Conservation (phyloP, 2,888 invertebrate genomes). For the Dasypogon diadema region DNA sequence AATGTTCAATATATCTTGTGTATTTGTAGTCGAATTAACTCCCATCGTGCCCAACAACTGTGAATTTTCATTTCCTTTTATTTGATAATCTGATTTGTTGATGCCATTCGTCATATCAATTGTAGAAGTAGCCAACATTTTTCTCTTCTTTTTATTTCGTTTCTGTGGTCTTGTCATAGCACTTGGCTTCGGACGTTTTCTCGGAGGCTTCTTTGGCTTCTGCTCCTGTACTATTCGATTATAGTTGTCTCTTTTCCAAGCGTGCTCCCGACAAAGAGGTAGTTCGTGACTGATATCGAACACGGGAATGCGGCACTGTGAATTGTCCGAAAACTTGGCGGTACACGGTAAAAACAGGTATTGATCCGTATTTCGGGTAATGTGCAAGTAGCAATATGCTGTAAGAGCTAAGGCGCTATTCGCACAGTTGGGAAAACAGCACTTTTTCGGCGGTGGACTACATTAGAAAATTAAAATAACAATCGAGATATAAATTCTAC, state of each 20-base stretch:
- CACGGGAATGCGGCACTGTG: conserved; percentile 83
- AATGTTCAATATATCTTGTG: conserved; percentile 66
- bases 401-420: conserved; percentile 69
- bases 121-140: conserved; percentile 59
- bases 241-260: conserved; percentile 86
- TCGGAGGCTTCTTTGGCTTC: conserved; percentile 79
- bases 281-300: conserved; percentile 83
- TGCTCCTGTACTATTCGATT: conserved; percentile 81
- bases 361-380: conserved; percentile 87
- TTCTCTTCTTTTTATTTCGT: conserved; percentile 71
- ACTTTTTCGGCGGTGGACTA: conserved; percentile 61
- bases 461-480: conserved; percentile 20
- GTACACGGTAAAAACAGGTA: conserved; percentile 84
- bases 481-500: no score
- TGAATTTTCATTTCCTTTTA: conserved; percentile 24
- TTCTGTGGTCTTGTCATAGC: conserved; percentile 72
- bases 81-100: conserved; percentile 23
- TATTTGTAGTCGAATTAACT: conserved; percentile 57
- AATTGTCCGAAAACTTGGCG: conserved; percentile 81
- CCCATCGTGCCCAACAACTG: conserved; percentile 51
- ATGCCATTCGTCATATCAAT: background rate
- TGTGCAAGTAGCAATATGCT: conserved; percentile 86
- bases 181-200: conserved; percentile 73
- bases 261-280: conserved; percentile 88
- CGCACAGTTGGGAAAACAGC: conserved; percentile 62